Evolutionary conservation across 2,113 vertebrate genomes (phyloP), one percentile per base, ranked within the genome.

Genomic region (Hystrix brachyura): DNA sequence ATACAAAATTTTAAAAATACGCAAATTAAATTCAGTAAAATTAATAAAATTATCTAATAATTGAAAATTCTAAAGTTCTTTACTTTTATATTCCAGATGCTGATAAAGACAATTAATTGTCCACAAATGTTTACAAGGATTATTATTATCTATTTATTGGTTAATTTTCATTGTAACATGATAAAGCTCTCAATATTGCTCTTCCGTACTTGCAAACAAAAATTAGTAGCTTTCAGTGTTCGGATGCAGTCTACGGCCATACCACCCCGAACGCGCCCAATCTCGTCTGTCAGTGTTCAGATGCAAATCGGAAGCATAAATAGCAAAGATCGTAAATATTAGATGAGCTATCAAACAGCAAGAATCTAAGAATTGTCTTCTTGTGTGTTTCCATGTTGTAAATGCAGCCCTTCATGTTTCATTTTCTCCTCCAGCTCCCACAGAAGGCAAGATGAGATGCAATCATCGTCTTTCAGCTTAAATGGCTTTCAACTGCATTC

Each of bases 401-500:
- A 92, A 94, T 76, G 14, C 27, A 84, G 1, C 79, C 1, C 65
- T 94, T 74, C 6, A 12, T 27, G 10, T 34, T 88, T 67, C 46
- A 74, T 67, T 60, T 51, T 17, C n/a, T 83, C 23, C 14, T 17
- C 72, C 71, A 60, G 67, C 81, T 97, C 51, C 34, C 9, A 23
- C 60, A 48, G 14, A 97, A 97, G 0, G 0, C 43, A 32, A 94
- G 15, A 86, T 65, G 32, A 53, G 18, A 82, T 29, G 23, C 38
- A 97, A 92, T 90, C 53, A 97, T 53, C 87, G 97, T 84, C 19
- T 51, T 21, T 92, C 43, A 93, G 1, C 25, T 94, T 94, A 95
- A 97, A 87, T 27, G 74, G 2, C 27, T 96, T 96, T 97, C 95
- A 92, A 93, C 29, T 89, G 8, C 23, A 72, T 82, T 88, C 93